Base-by-base conservation (phyloP, 2,888 invertebrate species). In the Eupithecia exiguata region DNA sequence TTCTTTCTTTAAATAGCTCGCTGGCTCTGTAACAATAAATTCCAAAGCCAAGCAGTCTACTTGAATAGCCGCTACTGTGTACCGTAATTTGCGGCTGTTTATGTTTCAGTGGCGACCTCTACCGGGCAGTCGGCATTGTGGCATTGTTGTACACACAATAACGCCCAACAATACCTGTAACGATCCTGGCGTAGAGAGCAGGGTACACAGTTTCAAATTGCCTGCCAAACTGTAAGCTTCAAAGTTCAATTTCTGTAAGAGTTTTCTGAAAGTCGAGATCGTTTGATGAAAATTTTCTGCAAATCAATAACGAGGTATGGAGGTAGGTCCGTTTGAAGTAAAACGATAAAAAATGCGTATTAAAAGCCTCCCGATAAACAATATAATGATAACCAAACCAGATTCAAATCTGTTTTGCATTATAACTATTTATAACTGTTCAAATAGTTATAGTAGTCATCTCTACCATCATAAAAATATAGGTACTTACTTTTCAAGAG, bases 31-130 rank as follows among this genome's bases (percentile, higher is more conserved):
- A 66, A 38, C 38, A 66, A 66, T 43, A 40, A 66, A 66, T 66
- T 40, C 36, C 66, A 66, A 66, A 66, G 66, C 25, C 66, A 66
- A 66, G 68, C 43, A 68, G 43, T 62, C 53, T 53, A 66, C 66
- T 62, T 71, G 69, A 76, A 68, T 69, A 68, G 43, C 49, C 43
- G 36, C 65, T 68, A 35, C 75, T 61, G 73, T 70, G 67, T 74
- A 70, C 71, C 69, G 75, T 74, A 73, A 75, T 76, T 75, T 75
- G 76, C 40, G 74, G 74, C 68, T 72, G 70, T 76, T 76, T 77
- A 79, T 72, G 74, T 67, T 66, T 68, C 46, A 69, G 74, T 73
- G 68, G 73, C 72, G 62, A 71, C 46, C 69, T 69, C 65, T 69
- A 73, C 69, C 68, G 36, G 72, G 40, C 66, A 18, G 58, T 58